These are phyloP conservation scores for Aleiodes leptofemur DNA, from an alignment of 2,888 invertebrate species.

Conservation along the genomic window DNA sequence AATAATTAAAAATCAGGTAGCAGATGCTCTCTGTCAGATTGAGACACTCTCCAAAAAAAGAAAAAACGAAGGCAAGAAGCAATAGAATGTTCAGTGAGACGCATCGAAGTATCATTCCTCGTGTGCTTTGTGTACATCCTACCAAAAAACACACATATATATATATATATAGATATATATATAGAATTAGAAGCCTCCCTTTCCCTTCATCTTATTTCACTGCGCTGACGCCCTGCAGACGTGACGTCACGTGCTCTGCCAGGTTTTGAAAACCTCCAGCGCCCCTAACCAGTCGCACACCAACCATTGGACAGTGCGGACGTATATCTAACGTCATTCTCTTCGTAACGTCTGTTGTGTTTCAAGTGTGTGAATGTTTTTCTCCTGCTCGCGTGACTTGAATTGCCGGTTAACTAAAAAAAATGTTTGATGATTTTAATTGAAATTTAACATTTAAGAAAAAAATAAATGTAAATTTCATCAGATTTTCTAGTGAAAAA, in stretches of 20 bases:
- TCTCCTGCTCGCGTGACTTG: not conserved
- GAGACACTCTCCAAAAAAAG: not conserved
- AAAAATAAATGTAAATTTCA: no score
- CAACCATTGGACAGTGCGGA: conserved; percentile 65
- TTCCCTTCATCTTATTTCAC: conserved; percentile 6
- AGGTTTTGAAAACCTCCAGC: conserved; percentile 62
- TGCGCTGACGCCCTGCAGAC: conserved; percentile 58
- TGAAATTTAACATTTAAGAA: conserved; percentile 10
- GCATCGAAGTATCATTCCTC: conserved; percentile 28
- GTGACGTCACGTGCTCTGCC: conserved; percentile 67
- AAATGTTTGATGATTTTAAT: not conserved
- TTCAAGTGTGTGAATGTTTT: conserved; percentile 20
- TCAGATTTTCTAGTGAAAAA: no score
- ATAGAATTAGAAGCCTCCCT: not conserved
- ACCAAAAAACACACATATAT: conserved; percentile 23
- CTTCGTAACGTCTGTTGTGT: conserved; percentile 22
- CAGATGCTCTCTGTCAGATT: not conserved
- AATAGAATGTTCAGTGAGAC: conserved; percentile 25
- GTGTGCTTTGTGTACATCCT: conserved; percentile 2
- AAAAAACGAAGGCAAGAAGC: conserved; percentile 10
- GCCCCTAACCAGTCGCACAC: conserved; percentile 69
- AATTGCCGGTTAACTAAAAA: no score
- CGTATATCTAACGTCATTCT: conserved; percentile 50
- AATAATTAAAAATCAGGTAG: not conserved
- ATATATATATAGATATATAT: conserved; percentile 23